Percentiles rank a stretch among this genome's conserved stretches.
These are phyloP conservation scores for Branchellion lobata DNA, from an alignment of 2,888 invertebrate genomes.

Conservation along the genomic window DNA sequence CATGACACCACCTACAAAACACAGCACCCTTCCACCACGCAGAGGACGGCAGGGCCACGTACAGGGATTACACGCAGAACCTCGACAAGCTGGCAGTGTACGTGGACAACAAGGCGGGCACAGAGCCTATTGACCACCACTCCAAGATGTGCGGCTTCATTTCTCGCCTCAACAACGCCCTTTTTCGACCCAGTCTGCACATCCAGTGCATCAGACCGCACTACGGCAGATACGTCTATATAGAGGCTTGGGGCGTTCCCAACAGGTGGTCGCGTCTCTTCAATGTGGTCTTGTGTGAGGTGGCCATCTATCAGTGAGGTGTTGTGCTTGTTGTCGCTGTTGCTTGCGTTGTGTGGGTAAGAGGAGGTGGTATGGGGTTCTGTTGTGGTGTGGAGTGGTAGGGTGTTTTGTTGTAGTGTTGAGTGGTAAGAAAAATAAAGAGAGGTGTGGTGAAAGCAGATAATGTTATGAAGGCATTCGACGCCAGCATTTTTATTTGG, in stretches of 20 bases:
- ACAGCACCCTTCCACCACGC: not conserved
- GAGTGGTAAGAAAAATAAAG: too few species aligned
- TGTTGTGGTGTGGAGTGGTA: too few species aligned
- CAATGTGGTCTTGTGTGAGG: conserved; percentile 66
- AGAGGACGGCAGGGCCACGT: conserved; percentile 49
- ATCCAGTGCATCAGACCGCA: conserved; percentile 63
- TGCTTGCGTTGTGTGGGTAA: not conserved
- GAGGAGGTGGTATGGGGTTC: not conserved
- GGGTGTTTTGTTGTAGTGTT: too few species aligned
- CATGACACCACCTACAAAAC: not conserved
- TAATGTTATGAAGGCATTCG: too few species aligned
- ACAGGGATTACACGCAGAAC: conserved; percentile 63
- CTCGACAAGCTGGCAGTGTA: conserved; percentile 65
- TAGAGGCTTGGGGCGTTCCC: conserved; percentile 64
- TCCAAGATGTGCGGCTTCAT: conserved; percentile 63
- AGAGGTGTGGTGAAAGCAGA: too few species aligned
- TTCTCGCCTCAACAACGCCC: conserved; percentile 64
- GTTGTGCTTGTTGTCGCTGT: too few species aligned
- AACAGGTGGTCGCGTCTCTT: conserved; percentile 64
- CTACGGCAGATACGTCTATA: conserved; percentile 64
- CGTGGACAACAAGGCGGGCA: conserved; percentile 62
- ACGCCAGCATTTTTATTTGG: too few species aligned
- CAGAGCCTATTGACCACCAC: conserved; percentile 52
- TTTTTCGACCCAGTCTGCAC: conserved; percentile 63
- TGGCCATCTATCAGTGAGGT: conserved; percentile 61